Evolutionary conservation across 2,113 vertebrate genomes (phyloP).

Genomic region (Oophaga pumilio): DNA sequence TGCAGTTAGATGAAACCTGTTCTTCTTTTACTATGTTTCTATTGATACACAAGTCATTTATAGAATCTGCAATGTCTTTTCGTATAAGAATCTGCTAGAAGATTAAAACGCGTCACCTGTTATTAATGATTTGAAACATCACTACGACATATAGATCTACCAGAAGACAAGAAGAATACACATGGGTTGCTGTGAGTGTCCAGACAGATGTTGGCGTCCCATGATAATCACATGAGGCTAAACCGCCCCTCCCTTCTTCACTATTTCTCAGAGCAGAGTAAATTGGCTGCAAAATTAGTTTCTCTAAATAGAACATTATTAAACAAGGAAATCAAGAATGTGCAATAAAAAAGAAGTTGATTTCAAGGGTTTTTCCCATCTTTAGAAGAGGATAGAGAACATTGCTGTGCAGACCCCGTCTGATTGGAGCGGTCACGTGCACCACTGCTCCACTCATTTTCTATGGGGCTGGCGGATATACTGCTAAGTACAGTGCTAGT

Average conservation of each 20-base stretch:
- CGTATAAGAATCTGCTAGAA: neutral
- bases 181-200: neutral
- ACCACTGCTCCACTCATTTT: too few relatives aligned
- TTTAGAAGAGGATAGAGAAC: too few relatives aligned
- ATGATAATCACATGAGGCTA: neutral
- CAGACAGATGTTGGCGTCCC: slow-evolving; percentile 27
- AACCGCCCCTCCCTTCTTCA: neutral
- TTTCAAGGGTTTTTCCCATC: too few relatives aligned
- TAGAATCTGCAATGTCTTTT: neutral
- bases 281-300: neutral
- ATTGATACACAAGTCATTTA: neutral
- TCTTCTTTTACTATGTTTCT: neutral
- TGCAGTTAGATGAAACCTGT: neutral
- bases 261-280: slow-evolving; percentile 1
- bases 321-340: neutral
- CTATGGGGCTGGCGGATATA: too few relatives aligned
- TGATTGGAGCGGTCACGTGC: too few relatives aligned
- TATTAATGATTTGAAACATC: neutral
- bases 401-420: too few relatives aligned
- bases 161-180: neutral
- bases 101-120: neutral
- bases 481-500: too few relatives aligned
- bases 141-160: neutral
- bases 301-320: slow-evolving; percentile 4
- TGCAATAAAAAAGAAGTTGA: neutral